phyloP scores from a whole-genome alignment of 2,888 invertebrate genomes.

The Mythimna loreyi region DNA sequence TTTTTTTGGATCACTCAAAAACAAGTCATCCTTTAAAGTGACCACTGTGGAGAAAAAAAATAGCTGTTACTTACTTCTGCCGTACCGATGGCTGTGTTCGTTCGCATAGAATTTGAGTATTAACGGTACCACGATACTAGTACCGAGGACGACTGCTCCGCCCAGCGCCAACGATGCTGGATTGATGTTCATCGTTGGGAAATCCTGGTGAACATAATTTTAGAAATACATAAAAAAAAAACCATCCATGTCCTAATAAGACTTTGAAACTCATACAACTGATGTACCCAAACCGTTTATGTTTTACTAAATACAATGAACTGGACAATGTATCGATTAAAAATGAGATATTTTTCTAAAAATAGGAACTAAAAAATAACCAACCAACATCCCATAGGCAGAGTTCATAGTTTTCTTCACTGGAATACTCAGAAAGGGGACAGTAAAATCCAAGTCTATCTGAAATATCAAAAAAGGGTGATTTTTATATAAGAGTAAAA shows the following conservation, averaged over 20 bases:
- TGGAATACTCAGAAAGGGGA: slow-evolving; percentile 93
- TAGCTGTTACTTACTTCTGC: slow-evolving; percentile 75
- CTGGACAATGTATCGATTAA: too few species aligned
- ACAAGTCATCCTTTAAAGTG: too few species aligned
- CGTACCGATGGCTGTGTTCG: slow-evolving; percentile 70
- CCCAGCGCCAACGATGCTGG: slow-evolving; percentile 91
- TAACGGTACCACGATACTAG: slow-evolving; percentile 90
- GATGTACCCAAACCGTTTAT: too few species aligned
- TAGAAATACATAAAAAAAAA: too few species aligned
- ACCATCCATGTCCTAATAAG: too few species aligned
- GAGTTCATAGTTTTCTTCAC: slow-evolving; percentile 88
- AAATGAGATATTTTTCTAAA: background rate
- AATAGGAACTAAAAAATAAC: slow-evolving; percentile 1
- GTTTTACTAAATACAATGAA: too few species aligned
- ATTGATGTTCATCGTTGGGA: slow-evolving; percentile 92
- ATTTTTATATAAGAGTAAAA: too few species aligned
- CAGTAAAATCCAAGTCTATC: slow-evolving; percentile 92
- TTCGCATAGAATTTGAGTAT: slow-evolving; percentile 75
- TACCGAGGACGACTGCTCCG: slow-evolving; percentile 89
- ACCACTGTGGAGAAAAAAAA: background rate
- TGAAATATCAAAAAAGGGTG: slow-evolving; percentile 73
- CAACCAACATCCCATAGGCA: slow-evolving; percentile 72
- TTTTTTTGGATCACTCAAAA: too few species aligned
- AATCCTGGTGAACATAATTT: slow-evolving; percentile 68
- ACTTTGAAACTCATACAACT: too few species aligned